These are phyloP conservation scores for Sitophilus oryzae DNA, from an alignment of 1,140 invertebrate species.

Conservation along the genomic window DNA sequence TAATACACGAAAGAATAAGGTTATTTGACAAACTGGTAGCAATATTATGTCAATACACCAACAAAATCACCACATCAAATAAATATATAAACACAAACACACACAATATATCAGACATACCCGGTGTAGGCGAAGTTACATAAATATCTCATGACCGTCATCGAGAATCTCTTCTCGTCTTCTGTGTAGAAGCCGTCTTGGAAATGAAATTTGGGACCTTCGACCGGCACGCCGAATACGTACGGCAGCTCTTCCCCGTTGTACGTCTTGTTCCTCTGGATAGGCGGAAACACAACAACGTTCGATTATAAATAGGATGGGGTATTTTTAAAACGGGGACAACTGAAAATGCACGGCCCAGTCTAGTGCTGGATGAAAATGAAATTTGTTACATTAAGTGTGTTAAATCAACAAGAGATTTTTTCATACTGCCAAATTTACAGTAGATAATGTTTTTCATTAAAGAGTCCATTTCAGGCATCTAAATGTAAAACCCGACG, in stretches of 20 bases:
- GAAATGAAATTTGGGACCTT: slow-evolving; percentile 66
- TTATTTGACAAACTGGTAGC: too few relatives aligned
- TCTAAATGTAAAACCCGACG: too few relatives aligned
- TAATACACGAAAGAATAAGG: too few relatives aligned
- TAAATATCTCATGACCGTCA: slow-evolving; percentile 81
- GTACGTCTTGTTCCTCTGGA: slow-evolving; percentile 35
- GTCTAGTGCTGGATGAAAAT: too few relatives aligned
- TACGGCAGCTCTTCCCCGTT: slow-evolving; percentile 86
- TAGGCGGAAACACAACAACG: slow-evolving; percentile 18
- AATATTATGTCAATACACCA: too few relatives aligned
- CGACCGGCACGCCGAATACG: slow-evolving; percentile 82
- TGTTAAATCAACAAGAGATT: too few relatives aligned
- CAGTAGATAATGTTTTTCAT: too few relatives aligned
- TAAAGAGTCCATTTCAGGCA: too few relatives aligned
- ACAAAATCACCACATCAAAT: too few relatives aligned
- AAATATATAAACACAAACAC: not conserved
- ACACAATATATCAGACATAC: slow-evolving; percentile 46
- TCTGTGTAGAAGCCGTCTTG: slow-evolving; percentile 60
- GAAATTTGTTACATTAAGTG: too few relatives aligned
- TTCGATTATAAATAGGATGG: slow-evolving; percentile 11
- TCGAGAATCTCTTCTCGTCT: slow-evolving; percentile 70
- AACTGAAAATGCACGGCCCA: too few relatives aligned
- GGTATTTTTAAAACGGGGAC: slow-evolving; percentile 5
- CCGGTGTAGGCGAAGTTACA: slow-evolving; percentile 84
- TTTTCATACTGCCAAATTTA: too few relatives aligned